Percentiles rank a stretch among this genome's conserved stretches.
Evolutionary conservation across 2,888 invertebrate species (phyloP).

Genomic region (Epinotia bilunana): DNA sequence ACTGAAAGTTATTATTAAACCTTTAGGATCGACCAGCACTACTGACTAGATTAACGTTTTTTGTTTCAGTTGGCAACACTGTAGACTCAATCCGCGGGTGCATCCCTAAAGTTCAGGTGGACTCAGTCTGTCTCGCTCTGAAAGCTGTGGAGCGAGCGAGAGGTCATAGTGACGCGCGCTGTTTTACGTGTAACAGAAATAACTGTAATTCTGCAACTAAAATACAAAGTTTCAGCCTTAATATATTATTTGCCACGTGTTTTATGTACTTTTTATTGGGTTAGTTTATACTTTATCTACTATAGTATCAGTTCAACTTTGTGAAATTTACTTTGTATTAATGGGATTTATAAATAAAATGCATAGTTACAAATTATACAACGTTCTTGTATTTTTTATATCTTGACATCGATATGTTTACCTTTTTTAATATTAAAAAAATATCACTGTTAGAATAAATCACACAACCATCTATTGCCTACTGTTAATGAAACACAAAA

Average conservation of each 20-base stretch:
- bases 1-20: background rate
- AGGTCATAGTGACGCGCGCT: conserved; percentile 78
- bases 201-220: conserved; percentile 69
- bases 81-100: conserved; percentile 76
- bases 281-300: conserved; percentile 50
- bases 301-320: background rate
- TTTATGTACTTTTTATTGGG: conserved; percentile 64
- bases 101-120: conserved; percentile 70
- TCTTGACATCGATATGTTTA: conserved; percentile 7
- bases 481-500: conserved; percentile 12
- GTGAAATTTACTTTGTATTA: background rate
- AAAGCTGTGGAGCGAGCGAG: conserved; percentile 74
- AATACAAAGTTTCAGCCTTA: conserved; percentile 47
- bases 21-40: background rate
- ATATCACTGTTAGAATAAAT: conserved; percentile 31
- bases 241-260: conserved; percentile 51
- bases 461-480: conserved; percentile 38
- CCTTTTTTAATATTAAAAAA: conserved; percentile 17
- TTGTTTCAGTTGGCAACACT: conserved; percentile 76
- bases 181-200: conserved; percentile 71
- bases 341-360: conserved; percentile 25
- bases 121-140: conserved; percentile 74
- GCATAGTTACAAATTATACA: conserved; percentile 19
- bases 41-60: conserved; percentile 10
- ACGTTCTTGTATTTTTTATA: conserved; percentile 25